Percentiles rank a stretch among this genome's conserved stretches.
phyloP scores from a whole-genome alignment of 2,113 vertebrate genomes.

The Heloderma charlesbogerti region DNA sequence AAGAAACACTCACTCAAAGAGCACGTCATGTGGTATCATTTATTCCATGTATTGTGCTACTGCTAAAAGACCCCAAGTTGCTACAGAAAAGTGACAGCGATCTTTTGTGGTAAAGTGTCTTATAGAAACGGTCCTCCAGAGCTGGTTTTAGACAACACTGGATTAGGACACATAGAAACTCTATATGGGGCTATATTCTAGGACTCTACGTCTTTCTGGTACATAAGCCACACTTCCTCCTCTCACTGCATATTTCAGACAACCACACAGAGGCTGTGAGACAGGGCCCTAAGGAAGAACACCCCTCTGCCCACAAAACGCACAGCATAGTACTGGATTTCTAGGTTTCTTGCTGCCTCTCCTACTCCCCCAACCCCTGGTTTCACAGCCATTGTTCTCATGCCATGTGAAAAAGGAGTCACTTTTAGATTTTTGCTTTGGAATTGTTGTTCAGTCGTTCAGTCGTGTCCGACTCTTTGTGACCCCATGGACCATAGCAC shows the following conservation, averaged over 20 bases:
- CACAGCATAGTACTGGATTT: not conserved
- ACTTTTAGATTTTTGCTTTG: not conserved
- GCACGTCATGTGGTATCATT: constrained; percentile 7
- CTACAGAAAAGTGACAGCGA: not conserved
- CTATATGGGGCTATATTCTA: too few species aligned
- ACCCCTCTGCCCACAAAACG: not conserved
- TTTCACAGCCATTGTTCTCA: not conserved
- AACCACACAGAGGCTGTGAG: not conserved
- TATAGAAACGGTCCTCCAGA: constrained; percentile 9
- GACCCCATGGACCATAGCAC: too few species aligned
- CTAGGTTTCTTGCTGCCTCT: not conserved
- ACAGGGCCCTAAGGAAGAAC: not conserved
- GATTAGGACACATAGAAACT: not conserved
- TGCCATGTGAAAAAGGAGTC: not conserved
- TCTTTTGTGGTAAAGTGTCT: constrained; percentile 15
- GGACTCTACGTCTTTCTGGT: not conserved
- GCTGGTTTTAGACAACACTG: not conserved
- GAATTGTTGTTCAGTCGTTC: too few species aligned
- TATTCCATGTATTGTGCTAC: constrained; percentile 21
- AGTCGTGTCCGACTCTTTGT: too few species aligned
- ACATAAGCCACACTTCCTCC: not conserved
- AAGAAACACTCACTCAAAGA: not conserved
- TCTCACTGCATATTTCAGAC: not conserved
- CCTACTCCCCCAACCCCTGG: not conserved
- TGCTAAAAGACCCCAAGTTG: constrained; percentile 27